These are phyloP conservation scores for Doris montereyensis DNA, from an alignment of 2,888 invertebrate genomes.

Conservation along the genomic window DNA sequence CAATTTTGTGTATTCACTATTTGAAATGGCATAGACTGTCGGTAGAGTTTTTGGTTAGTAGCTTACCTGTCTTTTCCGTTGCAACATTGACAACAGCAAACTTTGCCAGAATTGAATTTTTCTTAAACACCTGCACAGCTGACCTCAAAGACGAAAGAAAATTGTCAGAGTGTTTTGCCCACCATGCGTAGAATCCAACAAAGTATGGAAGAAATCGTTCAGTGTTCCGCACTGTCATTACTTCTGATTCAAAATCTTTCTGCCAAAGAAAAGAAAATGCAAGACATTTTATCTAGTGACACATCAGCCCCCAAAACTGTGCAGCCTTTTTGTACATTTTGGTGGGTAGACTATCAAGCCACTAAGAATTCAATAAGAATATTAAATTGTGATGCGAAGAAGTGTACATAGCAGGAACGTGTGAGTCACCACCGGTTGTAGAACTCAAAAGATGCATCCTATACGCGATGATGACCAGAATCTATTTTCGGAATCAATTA, in stretches of 20 bases:
- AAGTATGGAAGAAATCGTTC: constrained; percentile 48
- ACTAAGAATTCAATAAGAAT: too few relatives aligned
- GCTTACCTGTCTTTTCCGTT: constrained; percentile 39
- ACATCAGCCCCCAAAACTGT: neutral
- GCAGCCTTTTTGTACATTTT: too few relatives aligned
- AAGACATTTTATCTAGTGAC: neutral
- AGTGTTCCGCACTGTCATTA: constrained; percentile 21
- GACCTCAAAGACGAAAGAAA: constrained; percentile 51
- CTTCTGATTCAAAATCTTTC: constrained; percentile 1
- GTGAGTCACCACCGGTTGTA: too few relatives aligned
- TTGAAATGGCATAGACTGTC: too few relatives aligned
- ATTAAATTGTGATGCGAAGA: too few relatives aligned
- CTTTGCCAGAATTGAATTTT: constrained; percentile 43
- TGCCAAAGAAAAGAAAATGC: neutral
- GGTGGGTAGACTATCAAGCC: too few relatives aligned
- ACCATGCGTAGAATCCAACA: constrained; percentile 53
- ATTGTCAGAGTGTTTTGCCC: constrained; percentile 46
- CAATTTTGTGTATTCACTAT: too few relatives aligned
- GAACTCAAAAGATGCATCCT: too few relatives aligned
- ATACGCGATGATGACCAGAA: too few relatives aligned
- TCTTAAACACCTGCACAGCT: constrained; percentile 47
- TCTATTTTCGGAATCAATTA: too few relatives aligned
- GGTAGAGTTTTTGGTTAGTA: too few relatives aligned
- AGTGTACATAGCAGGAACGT: too few relatives aligned
- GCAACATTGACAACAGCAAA: constrained; percentile 55